Base-by-base conservation (phyloP, 2,888 invertebrate species). In the Apodemia mormo region DNA sequence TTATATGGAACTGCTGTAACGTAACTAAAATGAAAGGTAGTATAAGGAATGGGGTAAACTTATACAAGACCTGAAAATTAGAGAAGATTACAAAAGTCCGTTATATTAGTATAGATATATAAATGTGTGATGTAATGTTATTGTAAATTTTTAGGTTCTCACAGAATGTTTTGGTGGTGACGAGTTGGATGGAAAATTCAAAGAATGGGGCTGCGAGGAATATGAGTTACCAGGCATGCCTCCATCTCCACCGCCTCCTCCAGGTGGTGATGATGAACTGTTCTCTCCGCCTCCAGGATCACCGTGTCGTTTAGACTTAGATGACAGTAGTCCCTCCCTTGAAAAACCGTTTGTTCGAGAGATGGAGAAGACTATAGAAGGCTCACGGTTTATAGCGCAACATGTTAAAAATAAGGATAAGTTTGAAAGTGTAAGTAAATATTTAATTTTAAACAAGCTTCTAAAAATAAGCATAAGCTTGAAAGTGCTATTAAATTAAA, bases 321-420 rank as follows among this genome's bases (percentile, higher is more conserved):
- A 95, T 78, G 95, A 94, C 75, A 91, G 94, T 76, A 97, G 96
- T 89, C 97, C 97, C 75, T 96, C 96, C 80, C 96, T 97, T 87
- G 97, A 97, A 81, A 96, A 96, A 88, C 95, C 96, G 74, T 96
- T 95, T 79, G 95, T 97, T 77, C 95, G 96, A 86, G 97, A 97
- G 91, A 96, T 97, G 95, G 98, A 98, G 90, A 97, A 97, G 90
- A 97, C 98, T 82, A 96, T 98, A 89, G 97, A 97, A 86, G 97
- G 98, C 80, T 97, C 98, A 77, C 96, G 97, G 83, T 98, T 98
- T 91, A 98, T 98, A 93, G 98, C 98, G 85, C 98, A 98, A 92
- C 98, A 98, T 89, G 97, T 98, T 88, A 97, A 96, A 91, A 98
- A 98, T 94, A 97, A 98, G 93, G 98, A 98, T 92, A 97, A 97